A percentile compares a stretch with the other conserved stretches of the same genome.
These are phyloP conservation scores for Oxycera nigricornis DNA, from an alignment of 2,888 invertebrate genomes.

Conservation along the genomic window DNA sequence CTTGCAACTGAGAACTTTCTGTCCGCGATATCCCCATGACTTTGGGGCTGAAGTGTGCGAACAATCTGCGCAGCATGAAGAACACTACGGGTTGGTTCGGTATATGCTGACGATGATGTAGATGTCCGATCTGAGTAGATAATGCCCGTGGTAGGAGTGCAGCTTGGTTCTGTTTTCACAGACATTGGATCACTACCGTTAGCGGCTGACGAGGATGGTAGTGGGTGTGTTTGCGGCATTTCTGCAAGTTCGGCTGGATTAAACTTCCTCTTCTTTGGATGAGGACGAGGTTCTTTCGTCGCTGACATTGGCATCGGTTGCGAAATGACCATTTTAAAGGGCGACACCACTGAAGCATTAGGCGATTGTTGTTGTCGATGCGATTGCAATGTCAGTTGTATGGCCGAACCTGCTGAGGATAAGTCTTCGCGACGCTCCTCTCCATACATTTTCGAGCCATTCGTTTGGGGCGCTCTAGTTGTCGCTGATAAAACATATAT, in stretches of 20 bases:
- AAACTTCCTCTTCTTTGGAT: constrained; percentile 83
- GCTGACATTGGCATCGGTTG: constrained; percentile 65
- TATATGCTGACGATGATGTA: constrained; percentile 45
- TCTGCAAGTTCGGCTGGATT: constrained; percentile 61
- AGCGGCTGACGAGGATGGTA: constrained; percentile 53
- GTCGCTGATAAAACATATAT: constrained; percentile 48
- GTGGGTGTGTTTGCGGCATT: constrained; percentile 46
- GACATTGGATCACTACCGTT: constrained; percentile 41
- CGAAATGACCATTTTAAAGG: constrained; percentile 59
- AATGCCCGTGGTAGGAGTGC: constrained; percentile 47
- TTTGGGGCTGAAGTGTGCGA: constrained; percentile 44
- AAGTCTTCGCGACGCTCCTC: constrained; percentile 48
- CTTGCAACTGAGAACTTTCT: constrained; percentile 55
- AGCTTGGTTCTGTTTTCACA: constrained; percentile 39
- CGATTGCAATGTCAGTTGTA: constrained; percentile 39
- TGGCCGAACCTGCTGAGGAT: constrained; percentile 55
- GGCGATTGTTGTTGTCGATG: constrained; percentile 47
- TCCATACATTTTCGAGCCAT: constrained; percentile 61
- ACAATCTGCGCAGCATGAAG: constrained; percentile 41
- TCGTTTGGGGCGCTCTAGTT: constrained; percentile 53
- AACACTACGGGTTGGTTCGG: constrained; percentile 49
- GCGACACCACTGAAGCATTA: constrained; percentile 48
- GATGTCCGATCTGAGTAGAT: constrained; percentile 50
- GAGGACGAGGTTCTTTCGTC: constrained; percentile 64
- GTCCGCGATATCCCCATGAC: constrained; percentile 52